Evolutionary conservation across 2,797 vertebrate genomes (phyloP).

Genomic region (Acanthis flammea): DNA sequence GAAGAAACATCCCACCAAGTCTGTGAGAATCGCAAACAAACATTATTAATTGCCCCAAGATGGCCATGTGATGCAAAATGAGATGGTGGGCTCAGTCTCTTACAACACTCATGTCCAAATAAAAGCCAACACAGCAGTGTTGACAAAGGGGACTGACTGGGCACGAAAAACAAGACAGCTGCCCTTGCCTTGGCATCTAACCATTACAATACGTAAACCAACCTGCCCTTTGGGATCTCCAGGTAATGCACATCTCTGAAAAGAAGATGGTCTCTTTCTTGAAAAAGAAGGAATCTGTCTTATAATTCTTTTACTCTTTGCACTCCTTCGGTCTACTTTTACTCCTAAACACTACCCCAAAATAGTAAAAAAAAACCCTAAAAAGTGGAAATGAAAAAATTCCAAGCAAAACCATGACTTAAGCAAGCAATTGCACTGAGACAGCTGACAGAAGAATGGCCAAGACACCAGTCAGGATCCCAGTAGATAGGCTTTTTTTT

Average conservation of each 20-base stretch:
- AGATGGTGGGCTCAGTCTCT: background rate
- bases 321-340: background rate
- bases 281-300: background rate
- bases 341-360: background rate
- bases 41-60: background rate
- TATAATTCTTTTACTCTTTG: background rate
- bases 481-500: background rate
- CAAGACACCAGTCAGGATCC: rapidly evolving
- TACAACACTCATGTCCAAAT: background rate
- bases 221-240: background rate
- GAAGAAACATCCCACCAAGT: background rate
- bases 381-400: background rate
- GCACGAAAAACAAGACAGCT: background rate
- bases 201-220: background rate
- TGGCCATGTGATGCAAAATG: background rate
- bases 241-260: background rate
- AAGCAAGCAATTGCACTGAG: background rate
- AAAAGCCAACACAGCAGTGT: background rate
- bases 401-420: background rate
- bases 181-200: background rate
- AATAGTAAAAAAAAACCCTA: background rate
- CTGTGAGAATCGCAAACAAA: rapidly evolving
- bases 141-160: background rate
- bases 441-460: background rate
- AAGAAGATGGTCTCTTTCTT: background rate